Percentiles rank a stretch among this genome's conserved stretches.
Evolutionary conservation across 2,888 invertebrate species (phyloP).

Genomic region (Megalurothrips usitatus): DNA sequence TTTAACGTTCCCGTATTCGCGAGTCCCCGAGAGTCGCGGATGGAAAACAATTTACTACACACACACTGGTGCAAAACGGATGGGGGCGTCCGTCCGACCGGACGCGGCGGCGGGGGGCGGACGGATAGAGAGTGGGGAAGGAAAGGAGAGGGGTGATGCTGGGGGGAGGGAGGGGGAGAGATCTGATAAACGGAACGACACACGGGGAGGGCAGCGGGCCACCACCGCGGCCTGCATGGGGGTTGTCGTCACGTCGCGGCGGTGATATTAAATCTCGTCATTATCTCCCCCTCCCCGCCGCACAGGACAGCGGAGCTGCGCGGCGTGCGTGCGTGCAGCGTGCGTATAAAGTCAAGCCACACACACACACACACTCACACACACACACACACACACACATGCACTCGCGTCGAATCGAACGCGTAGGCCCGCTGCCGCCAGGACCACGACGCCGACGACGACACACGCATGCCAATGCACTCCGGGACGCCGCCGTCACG

Average conservation of each 20-base stretch:
- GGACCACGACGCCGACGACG: not conserved
- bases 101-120: too few relatives aligned
- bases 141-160: too few relatives aligned
- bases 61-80: too few relatives aligned
- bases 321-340: not conserved
- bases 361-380: too few relatives aligned
- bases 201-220: too few relatives aligned
- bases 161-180: too few relatives aligned
- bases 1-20: too few relatives aligned
- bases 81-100: too few relatives aligned
- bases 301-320: not conserved
- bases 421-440: not conserved
- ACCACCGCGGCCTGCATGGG: not conserved
- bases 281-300: not conserved
- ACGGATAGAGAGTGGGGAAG: too few relatives aligned
- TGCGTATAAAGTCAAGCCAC: not conserved
- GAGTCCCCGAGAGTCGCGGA: too few relatives aligned
- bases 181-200: too few relatives aligned
- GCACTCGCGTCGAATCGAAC: not conserved
- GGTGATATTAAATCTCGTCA: conserved; percentile 1
- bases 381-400: not conserved
- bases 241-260: not conserved
- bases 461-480: not conserved
- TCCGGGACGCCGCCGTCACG: not conserved
- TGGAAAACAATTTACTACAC: too few relatives aligned